Conservation (phyloP, 2,797 vertebrate species). For the Pogonophryne albipinna region DNA sequence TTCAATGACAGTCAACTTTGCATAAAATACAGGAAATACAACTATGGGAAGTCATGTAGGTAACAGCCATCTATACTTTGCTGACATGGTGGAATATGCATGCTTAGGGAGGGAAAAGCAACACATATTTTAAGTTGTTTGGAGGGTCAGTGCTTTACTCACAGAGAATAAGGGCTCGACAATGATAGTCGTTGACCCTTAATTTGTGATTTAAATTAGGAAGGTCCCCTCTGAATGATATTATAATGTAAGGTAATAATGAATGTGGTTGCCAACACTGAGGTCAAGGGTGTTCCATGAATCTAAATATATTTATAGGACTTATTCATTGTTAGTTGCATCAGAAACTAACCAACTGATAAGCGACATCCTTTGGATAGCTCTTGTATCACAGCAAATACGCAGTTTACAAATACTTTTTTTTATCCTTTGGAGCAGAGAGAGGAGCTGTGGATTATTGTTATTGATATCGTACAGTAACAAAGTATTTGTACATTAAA, state of each 20-base stretch:
- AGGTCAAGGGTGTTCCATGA: constrained; percentile 38
- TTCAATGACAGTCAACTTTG: constrained; percentile 40
- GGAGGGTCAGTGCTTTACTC: background rate
- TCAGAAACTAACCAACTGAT: background rate
- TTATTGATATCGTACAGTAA: no score
- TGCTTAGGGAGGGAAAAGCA: constrained; percentile 1
- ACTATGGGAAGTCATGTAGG: constrained; percentile 21
- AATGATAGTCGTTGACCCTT: constrained; percentile 32
- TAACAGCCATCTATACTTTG: background rate
- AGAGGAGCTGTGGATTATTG: no score
- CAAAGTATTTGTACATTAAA: no score
- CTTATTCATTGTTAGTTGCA: constrained; percentile 12
- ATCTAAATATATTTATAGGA: constrained; percentile 18
- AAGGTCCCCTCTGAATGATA: constrained; percentile 20
- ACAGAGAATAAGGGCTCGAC: background rate
- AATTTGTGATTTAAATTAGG: constrained; percentile 29
- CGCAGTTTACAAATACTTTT: background rate
- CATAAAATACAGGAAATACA: constrained; percentile 34
- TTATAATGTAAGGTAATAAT: constrained; percentile 9
- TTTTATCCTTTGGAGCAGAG: no score
- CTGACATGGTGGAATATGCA: constrained; percentile 16
- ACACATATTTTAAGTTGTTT: constrained; percentile 44
- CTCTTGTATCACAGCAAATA: background rate
- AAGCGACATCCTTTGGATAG: background rate
- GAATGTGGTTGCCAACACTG: constrained; percentile 13